phyloP scores from a whole-genome alignment of 1,140 invertebrate genomes.

The Bradysia coprophila region DNA sequence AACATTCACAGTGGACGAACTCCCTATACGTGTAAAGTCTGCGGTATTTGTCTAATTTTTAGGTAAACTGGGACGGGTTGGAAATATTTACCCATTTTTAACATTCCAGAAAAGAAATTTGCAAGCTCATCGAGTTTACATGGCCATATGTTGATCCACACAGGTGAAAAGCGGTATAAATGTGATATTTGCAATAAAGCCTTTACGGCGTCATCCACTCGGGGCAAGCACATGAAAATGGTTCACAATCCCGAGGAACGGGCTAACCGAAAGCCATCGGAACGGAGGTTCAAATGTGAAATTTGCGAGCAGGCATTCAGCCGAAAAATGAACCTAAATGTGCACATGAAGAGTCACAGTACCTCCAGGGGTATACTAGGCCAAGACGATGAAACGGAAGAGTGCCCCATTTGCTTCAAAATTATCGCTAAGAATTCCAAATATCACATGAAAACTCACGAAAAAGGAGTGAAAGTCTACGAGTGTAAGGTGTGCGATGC shows the following conservation, averaged over 20 bases:
- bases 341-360: neutral
- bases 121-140: no score
- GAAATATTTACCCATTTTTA: no score
- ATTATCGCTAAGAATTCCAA: neutral
- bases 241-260: neutral
- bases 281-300: no score
- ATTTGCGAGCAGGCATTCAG: neutral
- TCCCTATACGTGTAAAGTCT: no score
- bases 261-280: no score
- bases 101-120: no score
- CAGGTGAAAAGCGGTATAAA: neutral
- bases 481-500: neutral
- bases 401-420: neutral
- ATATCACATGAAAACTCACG: neutral
- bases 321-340: neutral
- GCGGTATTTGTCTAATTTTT: no score
- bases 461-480: neutral
- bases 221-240: neutral
- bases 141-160: no score
- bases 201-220: neutral
- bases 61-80: no score
- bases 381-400: neutral
- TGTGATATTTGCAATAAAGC: neutral
- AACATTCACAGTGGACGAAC: no score
- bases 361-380: no score